Conservation (phyloP, 2,888 invertebrate species). For the Hedya salicella region DNA sequence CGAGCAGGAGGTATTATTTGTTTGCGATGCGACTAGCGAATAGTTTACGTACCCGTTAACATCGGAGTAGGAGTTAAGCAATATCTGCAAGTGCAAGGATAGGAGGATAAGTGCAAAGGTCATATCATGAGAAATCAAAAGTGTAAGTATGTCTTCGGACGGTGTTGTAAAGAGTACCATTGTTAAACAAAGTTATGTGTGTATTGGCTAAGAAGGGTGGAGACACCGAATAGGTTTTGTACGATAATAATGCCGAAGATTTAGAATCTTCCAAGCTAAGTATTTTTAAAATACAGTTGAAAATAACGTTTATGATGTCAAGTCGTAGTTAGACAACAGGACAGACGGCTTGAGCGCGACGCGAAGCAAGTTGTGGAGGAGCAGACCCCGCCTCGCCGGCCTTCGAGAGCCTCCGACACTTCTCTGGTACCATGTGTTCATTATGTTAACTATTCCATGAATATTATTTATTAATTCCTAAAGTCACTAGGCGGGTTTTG, state of each 20-base stretch:
- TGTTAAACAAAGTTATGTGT: conserved; percentile 67
- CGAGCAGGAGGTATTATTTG: conserved; percentile 37
- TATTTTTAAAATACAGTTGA: conserved; percentile 81
- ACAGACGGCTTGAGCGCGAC: conserved; percentile 57
- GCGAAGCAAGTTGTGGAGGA: conserved; percentile 45
- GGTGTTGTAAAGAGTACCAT: conserved; percentile 65
- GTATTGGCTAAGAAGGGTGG: conserved; percentile 73
- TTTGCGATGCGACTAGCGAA: conserved; percentile 48
- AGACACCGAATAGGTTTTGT: conserved; percentile 72
- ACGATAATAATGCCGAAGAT: conserved; percentile 73
- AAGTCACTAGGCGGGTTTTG: conserved; percentile 20
- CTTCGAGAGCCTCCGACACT: conserved; percentile 8
- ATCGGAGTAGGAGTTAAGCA: conserved; percentile 69
- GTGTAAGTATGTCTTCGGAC: conserved; percentile 64
- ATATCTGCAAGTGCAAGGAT: conserved; percentile 70
- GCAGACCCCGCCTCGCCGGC: conserved; percentile 41
- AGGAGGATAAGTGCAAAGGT: conserved; percentile 73
- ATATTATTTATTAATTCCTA: conserved; percentile 21
- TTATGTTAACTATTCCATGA: conserved; percentile 29
- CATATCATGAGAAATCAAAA: conserved; percentile 82
- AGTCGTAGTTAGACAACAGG: conserved; percentile 64
- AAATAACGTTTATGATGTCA: conserved; percentile 62
- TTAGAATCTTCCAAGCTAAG: conserved; percentile 79
- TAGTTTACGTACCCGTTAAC: conserved; percentile 56
- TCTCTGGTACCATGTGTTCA: conserved; percentile 24